Base-by-base conservation (phyloP, 2,888 invertebrate species). In the Heliconius ethilla region DNA sequence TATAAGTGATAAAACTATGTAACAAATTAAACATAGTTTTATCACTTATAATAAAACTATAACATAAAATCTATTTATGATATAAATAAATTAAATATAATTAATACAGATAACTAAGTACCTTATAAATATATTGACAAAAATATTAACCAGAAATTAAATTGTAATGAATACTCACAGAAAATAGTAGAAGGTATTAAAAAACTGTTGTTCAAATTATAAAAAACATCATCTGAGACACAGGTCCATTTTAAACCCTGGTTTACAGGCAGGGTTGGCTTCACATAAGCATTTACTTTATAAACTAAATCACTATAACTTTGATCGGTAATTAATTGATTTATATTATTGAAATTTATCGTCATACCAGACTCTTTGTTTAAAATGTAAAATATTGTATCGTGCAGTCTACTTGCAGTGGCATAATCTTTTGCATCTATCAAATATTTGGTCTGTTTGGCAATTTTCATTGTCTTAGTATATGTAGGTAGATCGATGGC, bases 321-420 rank as follows among this genome's bases (percentile, higher is more conserved):
- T 10, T 84, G 84, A 69, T 91, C 89, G 3, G 91, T 89, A 70
- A 86, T 89, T 0, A 81, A 82, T 77, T 88, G 87, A 80, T 91
- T 91, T 0, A 91, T 87, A 78, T 93, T 93, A 78, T 93, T 91
- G 75, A 91, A 92, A 81, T 92, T 93, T 29, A 92, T 85, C 9
- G 85, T 84, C 82, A 86, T 85, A 1, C 83, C 85, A 2, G 86
- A 83, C 27, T 90, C 88, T 10, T 81, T 79, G 27, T 85, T 88
- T 5, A 92, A 80, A 59, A 85, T 87, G 3, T 80, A 81, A 76
- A 89, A 91, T 77, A 92, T 80, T 7, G 84, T 15, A 3, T 82
- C 80, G 63, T 91, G 88, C 59, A 90, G 81, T 69, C 82, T 80
- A 25, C 83, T 85, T 3, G 91, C 91, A 33, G 81, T 78, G 0